A percentile compares a stretch with the other conserved stretches of the same genome.
These are phyloP conservation scores for Sebastes schlegelii DNA, from an alignment of 2,113 vertebrate genomes.

Conservation along the genomic window DNA sequence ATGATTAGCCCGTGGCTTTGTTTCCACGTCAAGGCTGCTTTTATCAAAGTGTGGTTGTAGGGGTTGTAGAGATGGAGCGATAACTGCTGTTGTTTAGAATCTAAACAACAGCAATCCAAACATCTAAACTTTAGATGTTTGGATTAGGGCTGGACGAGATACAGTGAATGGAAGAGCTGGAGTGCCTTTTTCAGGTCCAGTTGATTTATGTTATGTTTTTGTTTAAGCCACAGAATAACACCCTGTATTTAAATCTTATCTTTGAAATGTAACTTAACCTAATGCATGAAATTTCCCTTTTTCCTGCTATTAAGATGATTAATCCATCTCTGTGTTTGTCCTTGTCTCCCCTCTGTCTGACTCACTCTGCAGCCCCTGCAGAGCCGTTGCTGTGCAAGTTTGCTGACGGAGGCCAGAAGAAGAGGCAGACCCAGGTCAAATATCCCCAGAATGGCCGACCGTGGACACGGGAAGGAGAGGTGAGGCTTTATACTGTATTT, in stretches of 20 bases:
- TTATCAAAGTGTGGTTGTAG: conserved; percentile 52
- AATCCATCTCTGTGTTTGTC: conserved; percentile 55
- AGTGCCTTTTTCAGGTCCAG: conserved; percentile 44
- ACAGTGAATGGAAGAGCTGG: conserved; percentile 8
- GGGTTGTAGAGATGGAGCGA: conserved; percentile 58
- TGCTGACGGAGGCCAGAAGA: conserved; percentile 98
- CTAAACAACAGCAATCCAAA: too few species aligned
- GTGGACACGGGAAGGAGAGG: conserved; percentile 97
- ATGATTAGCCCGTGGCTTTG: conserved; percentile 83
- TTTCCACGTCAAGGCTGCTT: conserved; percentile 81
- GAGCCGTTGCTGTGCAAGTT: conserved; percentile 99
- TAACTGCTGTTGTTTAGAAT: conserved; percentile 58
- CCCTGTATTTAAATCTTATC: conserved; percentile 35
- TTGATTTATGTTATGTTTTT: conserved; percentile 44
- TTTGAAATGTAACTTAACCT: conserved; percentile 35
- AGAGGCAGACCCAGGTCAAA: conserved; percentile 97
- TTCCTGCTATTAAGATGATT: conserved; percentile 39
- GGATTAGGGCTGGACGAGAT: conserved; percentile 40
- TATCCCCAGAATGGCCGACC: conserved; percentile 97
- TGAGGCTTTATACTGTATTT: conserved; percentile 74
- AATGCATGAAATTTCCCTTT: conserved; percentile 44
- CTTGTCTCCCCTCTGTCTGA: conserved; percentile 33
- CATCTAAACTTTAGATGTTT: conserved; percentile 35
- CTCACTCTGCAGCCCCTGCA: conserved; percentile 86
- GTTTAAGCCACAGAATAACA: conserved; percentile 29